A percentile compares a stretch with the other conserved stretches of the same genome.
phyloP scores from a whole-genome alignment of 2,113 vertebrate genomes.

The Rhizomys pruinosus region DNA sequence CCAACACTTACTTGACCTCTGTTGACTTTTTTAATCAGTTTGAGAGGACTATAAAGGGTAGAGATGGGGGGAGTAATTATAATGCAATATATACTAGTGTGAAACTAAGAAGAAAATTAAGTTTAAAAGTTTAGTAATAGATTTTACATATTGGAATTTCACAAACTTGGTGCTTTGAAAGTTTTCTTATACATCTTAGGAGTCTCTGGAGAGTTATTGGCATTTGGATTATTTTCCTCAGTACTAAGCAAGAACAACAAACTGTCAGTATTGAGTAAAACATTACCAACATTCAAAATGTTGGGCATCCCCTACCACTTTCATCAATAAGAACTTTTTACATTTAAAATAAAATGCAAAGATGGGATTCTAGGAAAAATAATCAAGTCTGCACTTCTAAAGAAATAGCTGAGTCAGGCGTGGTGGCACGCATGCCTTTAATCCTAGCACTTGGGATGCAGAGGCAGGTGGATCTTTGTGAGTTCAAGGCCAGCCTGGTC shows the following conservation, averaged over 20 bases:
- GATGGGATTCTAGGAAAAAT: background rate
- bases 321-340: background rate
- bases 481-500: too few relatives aligned
- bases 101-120: background rate
- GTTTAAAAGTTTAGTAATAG: background rate
- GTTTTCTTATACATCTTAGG: conserved; percentile 26
- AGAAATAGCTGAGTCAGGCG: background rate
- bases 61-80: background rate
- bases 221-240: conserved; percentile 16
- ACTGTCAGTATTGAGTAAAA: background rate
- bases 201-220: background rate
- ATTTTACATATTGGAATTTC: conserved; percentile 23
- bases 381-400: background rate
- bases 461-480: too few relatives aligned
- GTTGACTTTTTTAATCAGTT: background rate
- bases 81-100: background rate
- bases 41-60: background rate
- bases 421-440: too few relatives aligned
- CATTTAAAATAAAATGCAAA: background rate
- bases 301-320: background rate
- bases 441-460: too few relatives aligned
- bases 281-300: background rate
- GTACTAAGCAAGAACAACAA: background rate
- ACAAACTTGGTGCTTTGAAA: background rate
- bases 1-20: too few relatives aligned